phyloP scores from a whole-genome alignment of 2,797 vertebrate species.

The Euthynnus affinis region DNA sequence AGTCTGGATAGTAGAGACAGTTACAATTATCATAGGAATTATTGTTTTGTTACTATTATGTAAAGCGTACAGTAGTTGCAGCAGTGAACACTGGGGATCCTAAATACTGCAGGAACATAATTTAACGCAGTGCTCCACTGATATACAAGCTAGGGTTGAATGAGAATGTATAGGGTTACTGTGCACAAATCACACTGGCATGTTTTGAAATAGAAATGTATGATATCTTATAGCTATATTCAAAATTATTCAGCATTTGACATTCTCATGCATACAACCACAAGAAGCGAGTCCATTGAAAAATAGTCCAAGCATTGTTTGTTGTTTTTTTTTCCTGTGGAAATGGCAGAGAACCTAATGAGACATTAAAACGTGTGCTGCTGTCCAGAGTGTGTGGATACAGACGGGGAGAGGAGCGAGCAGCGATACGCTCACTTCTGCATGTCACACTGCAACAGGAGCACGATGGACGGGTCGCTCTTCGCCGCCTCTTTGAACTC shows the following conservation, averaged over 20 bases:
- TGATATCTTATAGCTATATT: conserved; percentile 91
- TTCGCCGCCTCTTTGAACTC: conserved; percentile 98
- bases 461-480: conserved; percentile 97
- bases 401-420: conserved; percentile 65
- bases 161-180: conserved; percentile 88
- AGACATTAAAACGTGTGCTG: conserved; percentile 95
- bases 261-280: conserved; percentile 99
- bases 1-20: conserved; percentile 90
- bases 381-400: conserved; percentile 90
- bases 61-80: conserved; percentile 93
- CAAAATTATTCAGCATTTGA: conserved; percentile 99
- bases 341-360: conserved; percentile 97
- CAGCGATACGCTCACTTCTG: conserved; percentile 90
- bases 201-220: conserved; percentile 87
- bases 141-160: conserved; percentile 93
- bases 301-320: conserved; percentile 97
- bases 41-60: conserved; percentile 90
- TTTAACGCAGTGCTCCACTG: conserved; percentile 91
- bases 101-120: conserved; percentile 91
- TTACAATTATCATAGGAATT: conserved; percentile 93
- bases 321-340: conserved; percentile 83
- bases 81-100: conserved; percentile 91
- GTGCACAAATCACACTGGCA: conserved; percentile 93
- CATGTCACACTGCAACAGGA: conserved; percentile 98
- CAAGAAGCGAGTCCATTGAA: conserved; percentile 99